A percentile compares a stretch with the other conserved stretches of the same genome.
phyloP scores from a whole-genome alignment of 2,113 vertebrate genomes.

The Oncorhynchus clarkii region DNA sequence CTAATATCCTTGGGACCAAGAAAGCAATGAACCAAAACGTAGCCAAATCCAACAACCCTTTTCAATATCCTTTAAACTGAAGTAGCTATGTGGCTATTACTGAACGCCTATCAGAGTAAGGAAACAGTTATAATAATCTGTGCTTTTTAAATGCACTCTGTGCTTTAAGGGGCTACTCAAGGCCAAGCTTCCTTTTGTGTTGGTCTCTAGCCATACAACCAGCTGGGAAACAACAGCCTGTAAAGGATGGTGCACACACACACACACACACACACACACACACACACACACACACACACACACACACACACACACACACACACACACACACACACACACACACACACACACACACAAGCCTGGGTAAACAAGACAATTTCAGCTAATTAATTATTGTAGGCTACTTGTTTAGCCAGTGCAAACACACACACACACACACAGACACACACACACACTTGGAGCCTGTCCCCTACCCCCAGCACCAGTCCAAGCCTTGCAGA shows the following conservation, averaged over 20 bases:
- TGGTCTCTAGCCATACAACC: conserved; percentile 39
- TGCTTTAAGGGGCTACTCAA: conserved; percentile 43
- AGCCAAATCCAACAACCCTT: conserved; percentile 41
- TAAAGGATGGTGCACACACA: background rate
- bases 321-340: no score
- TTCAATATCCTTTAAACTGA: conserved; percentile 16
- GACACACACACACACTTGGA: conserved; percentile 6
- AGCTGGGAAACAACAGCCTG: conserved; percentile 26
- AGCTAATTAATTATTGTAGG: conserved; percentile 40
- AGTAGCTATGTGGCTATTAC: background rate
- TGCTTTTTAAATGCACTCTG: conserved; percentile 40
- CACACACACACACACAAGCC: background rate
- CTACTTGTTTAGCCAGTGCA: conserved; percentile 13
- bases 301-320: background rate
- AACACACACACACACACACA: background rate
- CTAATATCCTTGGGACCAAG: background rate
- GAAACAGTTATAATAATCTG: conserved; percentile 41
- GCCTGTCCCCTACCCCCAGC: background rate
- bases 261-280: background rate
- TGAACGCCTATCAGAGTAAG: conserved; percentile 25
- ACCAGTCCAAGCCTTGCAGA: background rate
- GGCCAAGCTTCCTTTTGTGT: conserved; percentile 45
- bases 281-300: conserved; percentile 17
- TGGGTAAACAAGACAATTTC: conserved; percentile 41
- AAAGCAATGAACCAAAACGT: conserved; percentile 38